These are phyloP conservation scores for Nesogale talazaci DNA, from an alignment of 2,113 vertebrate genomes.

Conservation along the genomic window DNA sequence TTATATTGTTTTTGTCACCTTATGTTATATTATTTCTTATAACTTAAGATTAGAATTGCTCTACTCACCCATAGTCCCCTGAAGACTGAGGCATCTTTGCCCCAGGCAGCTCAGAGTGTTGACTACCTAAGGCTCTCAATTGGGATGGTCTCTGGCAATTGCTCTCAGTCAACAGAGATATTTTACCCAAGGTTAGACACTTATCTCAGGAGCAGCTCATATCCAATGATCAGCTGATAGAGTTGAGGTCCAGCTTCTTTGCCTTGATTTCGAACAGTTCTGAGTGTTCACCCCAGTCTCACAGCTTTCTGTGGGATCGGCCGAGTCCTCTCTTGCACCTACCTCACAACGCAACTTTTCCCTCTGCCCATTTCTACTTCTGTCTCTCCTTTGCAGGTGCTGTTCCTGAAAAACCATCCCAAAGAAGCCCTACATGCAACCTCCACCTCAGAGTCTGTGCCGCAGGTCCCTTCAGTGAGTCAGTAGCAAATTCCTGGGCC, in stretches of 20 bases:
- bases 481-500: not conserved
- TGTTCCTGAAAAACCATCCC: not conserved
- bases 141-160: not conserved
- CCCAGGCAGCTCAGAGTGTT: not conserved
- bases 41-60: not conserved
- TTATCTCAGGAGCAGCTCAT: not conserved
- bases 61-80: not conserved
- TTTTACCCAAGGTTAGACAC: not conserved
- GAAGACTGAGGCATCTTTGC: not conserved
- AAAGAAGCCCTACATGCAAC: not conserved
- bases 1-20: too few relatives aligned
- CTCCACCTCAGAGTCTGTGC: not conserved
- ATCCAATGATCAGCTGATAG: not conserved
- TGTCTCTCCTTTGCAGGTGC: not conserved
- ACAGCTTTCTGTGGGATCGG: not conserved
- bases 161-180: not conserved
- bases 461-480: not conserved
- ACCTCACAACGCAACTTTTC: not conserved
- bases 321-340: not conserved
- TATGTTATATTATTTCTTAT: not conserved
- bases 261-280: not conserved
- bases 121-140: not conserved
- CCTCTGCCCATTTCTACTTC: not conserved
- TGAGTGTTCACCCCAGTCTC: not conserved
- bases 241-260: not conserved